Conservation (phyloP, 2,797 vertebrate genomes). For the Malacoraja senta region DNA sequence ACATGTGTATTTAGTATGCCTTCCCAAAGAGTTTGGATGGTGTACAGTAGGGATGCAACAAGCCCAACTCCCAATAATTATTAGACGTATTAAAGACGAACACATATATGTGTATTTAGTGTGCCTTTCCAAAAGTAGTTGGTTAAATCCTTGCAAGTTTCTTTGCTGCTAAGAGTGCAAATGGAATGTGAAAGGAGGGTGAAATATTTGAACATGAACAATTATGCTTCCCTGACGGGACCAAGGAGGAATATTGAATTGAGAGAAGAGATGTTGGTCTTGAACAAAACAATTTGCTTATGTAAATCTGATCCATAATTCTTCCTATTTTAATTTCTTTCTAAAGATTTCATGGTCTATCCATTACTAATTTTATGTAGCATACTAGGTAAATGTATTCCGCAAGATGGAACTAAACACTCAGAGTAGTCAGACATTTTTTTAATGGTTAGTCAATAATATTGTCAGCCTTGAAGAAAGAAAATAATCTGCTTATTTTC, state of each 20-base stretch:
- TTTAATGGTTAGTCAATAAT: not conserved
- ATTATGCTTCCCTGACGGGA: not conserved
- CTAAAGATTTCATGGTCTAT: not conserved
- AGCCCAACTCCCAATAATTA: too few relatives aligned
- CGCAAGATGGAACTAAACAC: not conserved
- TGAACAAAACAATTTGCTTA: not conserved
- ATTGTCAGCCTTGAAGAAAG: not conserved
- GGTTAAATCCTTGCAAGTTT: too few relatives aligned
- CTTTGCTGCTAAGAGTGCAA: not conserved
- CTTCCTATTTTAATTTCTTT: not conserved
- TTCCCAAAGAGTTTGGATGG: too few relatives aligned
- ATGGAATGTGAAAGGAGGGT: not conserved
- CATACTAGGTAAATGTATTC: not conserved
- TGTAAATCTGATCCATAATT: not conserved
- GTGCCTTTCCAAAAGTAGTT: too few relatives aligned
- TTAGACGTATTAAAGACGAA: too few relatives aligned
- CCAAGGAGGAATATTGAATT: not conserved
- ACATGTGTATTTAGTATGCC: too few relatives aligned
- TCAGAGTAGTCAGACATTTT: not conserved
- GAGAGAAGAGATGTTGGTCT: not conserved
- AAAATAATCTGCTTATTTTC: not conserved
- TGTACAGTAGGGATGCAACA: not conserved
- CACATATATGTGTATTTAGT: too few relatives aligned
- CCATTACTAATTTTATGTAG: not conserved
- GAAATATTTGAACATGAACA: not conserved